phyloP scores from a whole-genome alignment of 2,113 vertebrate species.

The Pionites leucogaster region DNA sequence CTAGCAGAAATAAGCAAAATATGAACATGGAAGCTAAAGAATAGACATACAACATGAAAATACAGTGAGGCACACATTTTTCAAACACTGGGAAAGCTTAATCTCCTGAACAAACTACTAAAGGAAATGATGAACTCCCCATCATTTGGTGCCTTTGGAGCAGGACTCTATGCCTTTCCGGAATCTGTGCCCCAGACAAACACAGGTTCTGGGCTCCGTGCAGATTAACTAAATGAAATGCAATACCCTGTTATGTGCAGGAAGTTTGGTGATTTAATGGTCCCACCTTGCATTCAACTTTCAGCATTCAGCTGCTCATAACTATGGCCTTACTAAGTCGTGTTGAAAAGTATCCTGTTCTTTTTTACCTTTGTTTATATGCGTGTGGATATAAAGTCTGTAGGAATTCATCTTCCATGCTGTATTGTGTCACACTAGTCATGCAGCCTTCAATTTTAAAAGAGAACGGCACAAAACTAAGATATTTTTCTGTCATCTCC shows the following conservation, averaged over 20 bases:
- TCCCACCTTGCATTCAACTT: neutral
- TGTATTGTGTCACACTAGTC: neutral
- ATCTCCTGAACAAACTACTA: neutral
- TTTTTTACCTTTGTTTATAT: neutral
- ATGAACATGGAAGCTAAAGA: neutral
- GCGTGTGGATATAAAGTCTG: rapidly evolving
- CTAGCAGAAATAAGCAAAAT: neutral
- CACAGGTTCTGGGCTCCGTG: neutral
- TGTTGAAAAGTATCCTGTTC: neutral
- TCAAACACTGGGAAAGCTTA: neutral
- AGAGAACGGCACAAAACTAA: neutral
- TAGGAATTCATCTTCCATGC: neutral
- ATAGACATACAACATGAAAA: neutral
- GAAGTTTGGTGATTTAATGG: slow-evolving; percentile 31
- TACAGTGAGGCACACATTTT: neutral
- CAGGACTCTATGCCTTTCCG: neutral
- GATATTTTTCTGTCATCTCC: neutral
- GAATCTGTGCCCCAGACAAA: neutral
- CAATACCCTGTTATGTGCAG: slow-evolving; percentile 6
- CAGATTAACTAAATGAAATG: neutral
- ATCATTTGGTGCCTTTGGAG: neutral
- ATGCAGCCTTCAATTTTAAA: neutral
- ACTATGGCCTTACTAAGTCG: neutral
- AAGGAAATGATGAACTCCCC: neutral
- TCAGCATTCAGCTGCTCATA: neutral